Base-by-base conservation (phyloP, 2,113 vertebrate species). In the Propithecus coquereli region DNA sequence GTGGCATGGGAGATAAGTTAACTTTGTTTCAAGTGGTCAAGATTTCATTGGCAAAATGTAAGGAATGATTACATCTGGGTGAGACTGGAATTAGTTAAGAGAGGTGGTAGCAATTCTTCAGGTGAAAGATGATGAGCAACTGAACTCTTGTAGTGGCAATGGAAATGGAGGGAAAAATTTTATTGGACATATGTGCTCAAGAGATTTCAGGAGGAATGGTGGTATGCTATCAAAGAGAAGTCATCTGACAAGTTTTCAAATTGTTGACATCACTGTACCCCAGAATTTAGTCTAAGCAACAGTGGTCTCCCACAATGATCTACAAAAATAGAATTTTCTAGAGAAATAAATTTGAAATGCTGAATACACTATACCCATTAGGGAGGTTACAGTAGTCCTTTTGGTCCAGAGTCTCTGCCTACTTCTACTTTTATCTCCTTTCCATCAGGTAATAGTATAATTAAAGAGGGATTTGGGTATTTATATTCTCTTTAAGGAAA, bases 301-400 rank as follows among this genome's bases (percentile, higher is more conserved):
- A 54, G 6, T 70, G 8, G 2, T 88, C 61, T 94, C 63, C 45
- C 43, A 74, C 66, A 65, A 14, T 37, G 20, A 79, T 70, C 16
- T 34, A 76, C 81, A 59, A 94, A 90, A 83, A 83, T 73, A 52
- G 12, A 89, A n/a, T 91, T 94, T 90, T 92, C 76, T 81, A 16
- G 57, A 87, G 66, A 66, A 65, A 90, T 40, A 59, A 71, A 50
- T 34, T 85, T 40, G 30, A 68, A 93, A 94, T 79, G 5, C 0
- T 6, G 2, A 54, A 43, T 76, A 57, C 0, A 93, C 88, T 43
- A 25, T 16, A 68, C 3, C 9, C 4, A 8, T 91, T 90, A 73
- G 74, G 22, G 47, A 92, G 5, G 14, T 87, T 89, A 45, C 9
- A 57, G 0, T 17, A 20, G 4, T 70, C 30, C 30, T 93, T 52